Evolutionary conservation across 35 echinoderm and acorn worm genomes (phyloP), one percentile per base, ranked within the genome.

Genomic region (Nesometra sesokonis): DNA sequence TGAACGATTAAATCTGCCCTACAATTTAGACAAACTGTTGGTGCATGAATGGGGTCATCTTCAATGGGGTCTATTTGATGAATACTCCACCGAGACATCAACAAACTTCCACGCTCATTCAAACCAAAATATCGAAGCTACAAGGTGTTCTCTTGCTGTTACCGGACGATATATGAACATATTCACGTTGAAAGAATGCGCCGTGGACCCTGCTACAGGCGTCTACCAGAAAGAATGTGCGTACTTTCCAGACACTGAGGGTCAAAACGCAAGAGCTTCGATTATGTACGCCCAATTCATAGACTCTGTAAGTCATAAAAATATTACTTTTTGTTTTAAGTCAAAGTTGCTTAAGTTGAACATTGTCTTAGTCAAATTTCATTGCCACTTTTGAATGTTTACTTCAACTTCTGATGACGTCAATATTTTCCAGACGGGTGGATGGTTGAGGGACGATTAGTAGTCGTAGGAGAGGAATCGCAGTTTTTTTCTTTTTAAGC

Each of bases 271-370:
- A 8, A 47, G 82, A 32, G 88, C 31, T 19, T 89, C 88, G 5
- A 77, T 84, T 37, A 89, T 89, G 88, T 89, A 84, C 78, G 88
- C 47, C 0, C 88, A 84, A 31, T 84, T 83, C 38, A 34, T 89
- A 7, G 88, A 84, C 1, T 78, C 82, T 11, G 88, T 89, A 46
- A 85, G 88, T 82, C 35, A 47, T 23, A 2, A 67, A 1, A 13
- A 17, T 43, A 15, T 43, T 43, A 43, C 15, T 43, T 43, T 43
- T 43, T 15, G n/a, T n/a, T n/a, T n/a, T n/a, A n/a, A n/a, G n/a
- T n/a, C n/a, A n/a, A n/a, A n/a, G n/a, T n/a, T n/a, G n/a, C n/a
- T n/a, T n/a, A n/a, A n/a, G n/a, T n/a, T n/a, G n/a, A n/a, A n/a
- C n/a, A n/a, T n/a, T n/a, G n/a, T n/a, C n/a, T n/a, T n/a, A n/a